Conservation (phyloP, 1,140 invertebrate genomes). For the Pollicipes pollicipes region DNA sequence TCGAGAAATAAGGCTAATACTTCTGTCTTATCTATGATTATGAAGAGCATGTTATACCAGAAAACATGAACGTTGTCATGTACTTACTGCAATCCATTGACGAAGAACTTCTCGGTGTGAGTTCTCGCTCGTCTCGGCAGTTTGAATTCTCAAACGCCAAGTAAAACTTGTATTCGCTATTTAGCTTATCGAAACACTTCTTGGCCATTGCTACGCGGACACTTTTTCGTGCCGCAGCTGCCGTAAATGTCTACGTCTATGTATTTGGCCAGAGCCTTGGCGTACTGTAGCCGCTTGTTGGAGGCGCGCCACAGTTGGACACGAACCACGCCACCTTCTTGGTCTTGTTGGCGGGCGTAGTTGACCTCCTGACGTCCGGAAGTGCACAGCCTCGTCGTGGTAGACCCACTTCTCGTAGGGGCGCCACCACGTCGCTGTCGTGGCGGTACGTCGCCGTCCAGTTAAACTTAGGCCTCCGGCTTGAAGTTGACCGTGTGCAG, state of each 20-base stretch:
- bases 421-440: conserved; percentile 24
- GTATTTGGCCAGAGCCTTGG: conserved; percentile 25
- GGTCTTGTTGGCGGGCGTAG: conserved; percentile 16
- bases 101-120: conserved; percentile 39
- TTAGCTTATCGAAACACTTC: conserved; percentile 16
- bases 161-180: conserved; percentile 26
- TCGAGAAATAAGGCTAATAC: too few species aligned
- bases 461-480: conserved; percentile 24
- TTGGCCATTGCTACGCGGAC: conserved; percentile 15
- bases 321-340: conserved; percentile 29
- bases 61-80: too few species aligned
- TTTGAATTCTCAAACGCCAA: conserved; percentile 42
- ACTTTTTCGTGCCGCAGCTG: conserved; percentile 23
- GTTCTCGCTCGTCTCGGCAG: conserved; percentile 47
- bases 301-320: conserved; percentile 28
- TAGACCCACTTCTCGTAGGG: conserved; percentile 22
- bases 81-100: not conserved
- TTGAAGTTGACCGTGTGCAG: conserved; percentile 13
- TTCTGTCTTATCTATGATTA: too few species aligned
- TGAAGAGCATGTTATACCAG: too few species aligned
- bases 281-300: conserved; percentile 26
- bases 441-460: conserved; percentile 31
- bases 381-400: not conserved
- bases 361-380: conserved; percentile 5
- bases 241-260: conserved; percentile 35